Evolutionary conservation across 2,888 invertebrate species (phyloP).

Genomic region (Cryptus viduatorius): DNA sequence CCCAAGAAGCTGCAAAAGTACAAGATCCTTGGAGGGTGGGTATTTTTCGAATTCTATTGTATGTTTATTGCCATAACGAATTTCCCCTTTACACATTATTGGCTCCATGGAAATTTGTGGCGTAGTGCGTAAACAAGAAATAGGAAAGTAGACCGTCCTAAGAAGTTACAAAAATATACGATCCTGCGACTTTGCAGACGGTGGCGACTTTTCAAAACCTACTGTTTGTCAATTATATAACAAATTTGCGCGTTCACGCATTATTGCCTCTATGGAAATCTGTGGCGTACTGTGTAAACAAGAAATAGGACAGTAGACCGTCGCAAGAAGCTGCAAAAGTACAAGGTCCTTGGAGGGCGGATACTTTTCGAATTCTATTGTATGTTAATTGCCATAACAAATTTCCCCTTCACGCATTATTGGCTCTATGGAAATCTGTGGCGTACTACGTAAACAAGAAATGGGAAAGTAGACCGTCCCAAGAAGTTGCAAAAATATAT

Average conservation of each 20-base stretch:
- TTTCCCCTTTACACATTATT: neutral
- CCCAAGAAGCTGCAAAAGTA: slow-evolving; percentile 35
- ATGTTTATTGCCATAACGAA: neutral
- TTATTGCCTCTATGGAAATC: neutral
- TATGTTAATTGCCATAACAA: neutral
- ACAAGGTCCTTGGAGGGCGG: slow-evolving; percentile 1
- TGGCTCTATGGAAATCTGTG: neutral
- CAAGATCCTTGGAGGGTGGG: neutral
- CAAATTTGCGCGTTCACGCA: neutral
- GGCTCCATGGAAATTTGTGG: neutral
- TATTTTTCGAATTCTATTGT: neutral
- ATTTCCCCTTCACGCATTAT: neutral
- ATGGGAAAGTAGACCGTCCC: slow-evolving; percentile 57
- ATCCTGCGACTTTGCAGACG: too few species aligned
- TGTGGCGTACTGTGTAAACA: slow-evolving; percentile 62
- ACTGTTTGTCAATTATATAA: neutral
- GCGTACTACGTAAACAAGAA: slow-evolving; percentile 30
- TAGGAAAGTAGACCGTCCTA: slow-evolving; percentile 59
- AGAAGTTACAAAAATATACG: slow-evolving; percentile 34
- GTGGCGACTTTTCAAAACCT: neutral
- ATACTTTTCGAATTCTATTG: neutral
- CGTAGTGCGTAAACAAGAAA: slow-evolving; percentile 9
- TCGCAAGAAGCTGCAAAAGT: slow-evolving; percentile 42
- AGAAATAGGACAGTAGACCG: slow-evolving; percentile 70
- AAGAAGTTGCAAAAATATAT: slow-evolving; percentile 46